Evolutionary conservation across 2,113 vertebrate genomes (phyloP).

Genomic region (Nerophis lumbriciformis): DNA sequence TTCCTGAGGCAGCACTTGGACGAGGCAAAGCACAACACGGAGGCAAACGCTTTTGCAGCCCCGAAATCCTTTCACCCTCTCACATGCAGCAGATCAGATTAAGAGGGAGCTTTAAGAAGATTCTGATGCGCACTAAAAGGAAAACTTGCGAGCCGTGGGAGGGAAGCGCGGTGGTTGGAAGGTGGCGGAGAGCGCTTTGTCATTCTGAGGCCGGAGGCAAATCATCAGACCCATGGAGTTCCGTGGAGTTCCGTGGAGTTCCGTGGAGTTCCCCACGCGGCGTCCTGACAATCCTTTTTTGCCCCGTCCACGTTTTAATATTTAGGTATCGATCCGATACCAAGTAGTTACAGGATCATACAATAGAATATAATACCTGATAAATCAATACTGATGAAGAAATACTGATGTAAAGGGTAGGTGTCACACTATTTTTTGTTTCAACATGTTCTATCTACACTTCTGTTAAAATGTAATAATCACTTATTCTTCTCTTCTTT

Average conservation of each 20-base stretch:
- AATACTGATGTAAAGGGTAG: no score
- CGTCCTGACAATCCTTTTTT: slow-evolving; percentile 98
- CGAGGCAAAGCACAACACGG: slow-evolving; percentile 94
- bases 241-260: slow-evolving; percentile 44
- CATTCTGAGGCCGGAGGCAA: slow-evolving; percentile 98
- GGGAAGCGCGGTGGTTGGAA: slow-evolving; percentile 77
- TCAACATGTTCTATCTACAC: no score
- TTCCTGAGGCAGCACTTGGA: slow-evolving; percentile 99
- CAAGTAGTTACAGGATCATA: no score
- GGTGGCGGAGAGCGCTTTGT: slow-evolving; percentile 89
- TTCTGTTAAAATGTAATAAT: no score
- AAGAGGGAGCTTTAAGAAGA: slow-evolving; percentile 99
- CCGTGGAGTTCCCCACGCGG: slow-evolving; percentile 76
- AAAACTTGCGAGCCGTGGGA: slow-evolving; percentile 89
- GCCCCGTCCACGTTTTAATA: slow-evolving; percentile 99
- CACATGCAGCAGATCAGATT: slow-evolving; percentile 98
- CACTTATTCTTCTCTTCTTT: no score
- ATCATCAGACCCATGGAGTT: slow-evolving; percentile 99
- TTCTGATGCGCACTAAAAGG: slow-evolving; percentile 84
- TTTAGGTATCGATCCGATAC: no score
- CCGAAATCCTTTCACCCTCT: slow-evolving; percentile 98
- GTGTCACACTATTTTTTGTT: no score
- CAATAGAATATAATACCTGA: no score
- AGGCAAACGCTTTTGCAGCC: slow-evolving; percentile 89
- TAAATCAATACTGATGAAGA: no score